phyloP scores from a whole-genome alignment of 2,888 invertebrate species.

The Calameuta pallipes region DNA sequence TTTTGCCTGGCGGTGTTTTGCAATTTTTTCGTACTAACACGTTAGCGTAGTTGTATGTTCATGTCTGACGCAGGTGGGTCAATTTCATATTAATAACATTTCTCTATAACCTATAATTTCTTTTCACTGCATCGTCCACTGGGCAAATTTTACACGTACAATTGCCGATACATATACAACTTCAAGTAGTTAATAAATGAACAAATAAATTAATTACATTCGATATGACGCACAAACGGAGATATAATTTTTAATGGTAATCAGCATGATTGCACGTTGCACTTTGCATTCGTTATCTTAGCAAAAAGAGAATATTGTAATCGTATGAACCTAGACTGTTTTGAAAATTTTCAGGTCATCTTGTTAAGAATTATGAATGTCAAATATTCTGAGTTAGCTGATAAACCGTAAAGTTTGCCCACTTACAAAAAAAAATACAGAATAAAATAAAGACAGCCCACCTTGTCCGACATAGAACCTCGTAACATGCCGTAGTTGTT shows the following conservation, averaged over 20 bases:
- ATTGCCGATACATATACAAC: neutral
- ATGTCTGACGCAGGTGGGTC: slow-evolving; percentile 57
- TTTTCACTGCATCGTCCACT: neutral
- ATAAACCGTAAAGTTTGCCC: neutral
- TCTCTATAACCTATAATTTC: neutral
- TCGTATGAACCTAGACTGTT: neutral
- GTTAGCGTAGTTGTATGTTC: slow-evolving; percentile 40
- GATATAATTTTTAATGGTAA: neutral
- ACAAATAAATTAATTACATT: neutral
- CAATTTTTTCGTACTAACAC: slow-evolving; percentile 57
- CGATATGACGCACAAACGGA: neutral
- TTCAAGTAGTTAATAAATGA: neutral
- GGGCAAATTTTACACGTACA: neutral
- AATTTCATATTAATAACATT: slow-evolving; percentile 13
- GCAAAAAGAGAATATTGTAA: neutral
- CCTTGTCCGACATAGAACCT: slow-evolving; percentile 56
- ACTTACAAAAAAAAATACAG: neutral
- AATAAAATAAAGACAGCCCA: slow-evolving; percentile 30
- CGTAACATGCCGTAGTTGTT: slow-evolving; percentile 42
- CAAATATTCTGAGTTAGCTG: neutral
- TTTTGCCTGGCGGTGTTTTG: slow-evolving; percentile 58
- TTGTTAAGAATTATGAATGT: neutral
- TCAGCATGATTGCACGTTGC: slow-evolving; percentile 27
- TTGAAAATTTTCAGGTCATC: neutral
- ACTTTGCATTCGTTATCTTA: neutral